Evolutionary conservation across 2,113 vertebrate species (phyloP), one percentile per base, ranked within the genome.

Genomic region (Sialia sialis): DNA sequence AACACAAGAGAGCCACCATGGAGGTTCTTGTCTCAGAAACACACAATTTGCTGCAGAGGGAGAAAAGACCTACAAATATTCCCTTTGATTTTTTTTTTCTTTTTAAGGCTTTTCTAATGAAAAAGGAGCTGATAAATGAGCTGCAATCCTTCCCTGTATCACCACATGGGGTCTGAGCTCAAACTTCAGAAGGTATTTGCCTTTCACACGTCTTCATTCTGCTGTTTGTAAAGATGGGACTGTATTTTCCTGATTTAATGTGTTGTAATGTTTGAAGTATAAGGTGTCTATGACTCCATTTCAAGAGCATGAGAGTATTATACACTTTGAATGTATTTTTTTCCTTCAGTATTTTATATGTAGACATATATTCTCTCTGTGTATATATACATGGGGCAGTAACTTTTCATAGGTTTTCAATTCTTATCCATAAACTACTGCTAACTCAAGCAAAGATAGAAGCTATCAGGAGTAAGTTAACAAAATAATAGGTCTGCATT

Each of bases 1-100:
- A 96, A 87, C 89, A 96, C 80, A 96, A 81, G 94, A 93, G 74
- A 94, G 54, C 22, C 77, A 95, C 38, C 16, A 64, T 43, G 51
- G 66, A 48, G 67, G 63, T 87, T 97, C 74, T 95, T 94, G 83
- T 91, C 84, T 93, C 56, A 43, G 43, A 87, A 87, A 90, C 77
- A 92, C 72, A 85, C 94, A 74, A 94, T 90, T 94, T 95, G 95
- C 75, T 94, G 44, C 75, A 60, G 41, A 54, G 41, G 23, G 62
- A 87, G 27, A 34, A 80, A 91, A 86, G 49, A 49, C 8, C 29
- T 67, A 91, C 77, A 96, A 85, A 91, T 76, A 78, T 91, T 80
- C 34, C 23, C 22, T 54, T 86, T 80, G 46, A 36, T 80, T 81
- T 79, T 90, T 66, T 26, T 56, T 54, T 51, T 51, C 27, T 23